phyloP scores from a whole-genome alignment of 2,888 invertebrate species.

The Atethmia centrago region DNA sequence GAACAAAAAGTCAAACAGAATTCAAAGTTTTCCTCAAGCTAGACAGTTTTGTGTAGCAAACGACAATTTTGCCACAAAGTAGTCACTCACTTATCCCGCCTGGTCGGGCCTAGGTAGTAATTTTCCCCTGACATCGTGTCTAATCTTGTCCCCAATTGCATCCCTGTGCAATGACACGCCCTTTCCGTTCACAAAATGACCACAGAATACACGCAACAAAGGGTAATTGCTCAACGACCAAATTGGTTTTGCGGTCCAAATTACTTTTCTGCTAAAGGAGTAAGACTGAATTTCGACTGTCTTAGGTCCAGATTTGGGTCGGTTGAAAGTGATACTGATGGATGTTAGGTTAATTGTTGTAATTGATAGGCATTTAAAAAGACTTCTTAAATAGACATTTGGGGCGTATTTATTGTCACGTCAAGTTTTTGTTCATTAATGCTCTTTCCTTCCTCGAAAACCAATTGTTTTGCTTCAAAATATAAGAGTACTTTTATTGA shows the following conservation, averaged over 20 bases:
- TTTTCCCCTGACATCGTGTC: constrained; percentile 72
- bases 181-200: constrained; percentile 55
- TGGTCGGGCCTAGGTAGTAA: constrained; percentile 64
- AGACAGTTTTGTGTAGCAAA: background rate
- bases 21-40: constrained; percentile 6
- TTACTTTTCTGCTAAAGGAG: constrained; percentile 32
- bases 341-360: constrained; percentile 57
- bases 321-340: constrained; percentile 57
- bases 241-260: constrained; percentile 49
- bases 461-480: constrained; percentile 11
- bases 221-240: constrained; percentile 46
- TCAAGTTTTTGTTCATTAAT: constrained; percentile 29
- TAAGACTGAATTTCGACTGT: constrained; percentile 53
- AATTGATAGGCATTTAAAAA: constrained; percentile 60
- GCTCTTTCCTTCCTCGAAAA: background rate
- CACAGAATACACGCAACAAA: constrained; percentile 49
- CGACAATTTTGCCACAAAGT: constrained; percentile 49
- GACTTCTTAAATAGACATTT: constrained; percentile 51
- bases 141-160: constrained; percentile 66
- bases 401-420: constrained; percentile 49
- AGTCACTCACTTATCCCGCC: constrained; percentile 10
- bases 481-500: constrained; percentile 2
- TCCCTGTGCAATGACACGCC: constrained; percentile 56
- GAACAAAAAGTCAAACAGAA: constrained; percentile 1
- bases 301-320: constrained; percentile 10